Base-by-base conservation (phyloP, 2,113 vertebrate species). In the Hymenochirus boettgeri region DNA sequence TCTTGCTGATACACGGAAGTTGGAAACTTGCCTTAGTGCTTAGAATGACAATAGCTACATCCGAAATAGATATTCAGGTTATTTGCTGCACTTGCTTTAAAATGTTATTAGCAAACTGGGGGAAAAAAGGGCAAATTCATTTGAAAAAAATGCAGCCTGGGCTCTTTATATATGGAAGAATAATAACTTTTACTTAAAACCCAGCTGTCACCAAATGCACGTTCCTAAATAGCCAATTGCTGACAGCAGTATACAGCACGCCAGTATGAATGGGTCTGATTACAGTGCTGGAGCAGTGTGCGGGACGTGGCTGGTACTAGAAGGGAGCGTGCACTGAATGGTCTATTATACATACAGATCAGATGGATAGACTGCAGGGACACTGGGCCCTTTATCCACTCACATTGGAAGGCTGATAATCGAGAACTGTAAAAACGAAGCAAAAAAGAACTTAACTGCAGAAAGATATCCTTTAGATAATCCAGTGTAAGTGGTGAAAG, bases 211-310 rank as follows among this genome's bases (percentile, higher is more conserved):
- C 46, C 3, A 31, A 57, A 56, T 47, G 52, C 7, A n/a, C 37
- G 31, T 47, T 33, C 19, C 50, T 56, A n/a, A 56, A 55, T 45
- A 18, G 18, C 6, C 25, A 48, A 56, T 25, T 50, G 63, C 63
- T 65, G 63, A 57, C 63, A 63, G 22, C 29, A 25, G 39, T n/a
- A n/a, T n/a, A n/a, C n/a, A 57, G 54, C 24, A 57, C 19, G 37
- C 7, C 39, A 33, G 42, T 54, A 65, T 65, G 63, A 65, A 65
- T 65, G 63, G 27, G 26, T 57, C 19, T 65, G 54, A 65, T 65
- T 65, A 24, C 63, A 27, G 18, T 33, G 19, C 51, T 54, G 13
- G 13, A 33, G 42, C 54, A 29, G 51, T 29, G 18, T 15, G 53
- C 42, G 7, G 39, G 54, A 18, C 7, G 63, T 25, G 42, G 15